Conservation (phyloP, 2,888 invertebrate species). For the Achlya flavicornis region DNA sequence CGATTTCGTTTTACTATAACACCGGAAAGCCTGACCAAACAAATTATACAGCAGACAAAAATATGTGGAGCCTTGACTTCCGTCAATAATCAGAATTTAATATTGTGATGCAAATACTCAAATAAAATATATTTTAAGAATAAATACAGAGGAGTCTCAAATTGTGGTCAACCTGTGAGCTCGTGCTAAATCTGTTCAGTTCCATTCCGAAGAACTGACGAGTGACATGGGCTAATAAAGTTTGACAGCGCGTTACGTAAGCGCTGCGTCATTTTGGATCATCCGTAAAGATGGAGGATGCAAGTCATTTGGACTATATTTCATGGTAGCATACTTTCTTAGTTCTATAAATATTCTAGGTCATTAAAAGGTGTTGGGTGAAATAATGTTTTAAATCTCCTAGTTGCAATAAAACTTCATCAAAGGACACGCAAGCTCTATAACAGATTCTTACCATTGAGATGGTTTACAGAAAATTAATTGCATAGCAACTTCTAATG, state of each 20-base stretch:
- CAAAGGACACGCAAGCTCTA: too few species aligned
- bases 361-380: too few species aligned
- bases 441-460: too few species aligned
- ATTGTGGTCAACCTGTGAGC: not conserved
- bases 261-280: not conserved
- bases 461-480: not conserved
- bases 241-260: slow-evolving; percentile 6
- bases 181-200: not conserved
- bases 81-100: not conserved
- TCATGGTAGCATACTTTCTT: not conserved
- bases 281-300: not conserved
- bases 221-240: slow-evolving; percentile 6
- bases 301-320: not conserved
- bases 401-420: too few species aligned
- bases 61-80: not conserved
- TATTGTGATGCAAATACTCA: not conserved
- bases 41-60: not conserved
- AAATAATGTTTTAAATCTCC: too few species aligned
- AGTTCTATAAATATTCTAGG: too few species aligned
- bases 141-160: not conserved
- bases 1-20: too few species aligned
- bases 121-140: not conserved
- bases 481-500: not conserved
- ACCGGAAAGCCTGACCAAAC: not conserved
- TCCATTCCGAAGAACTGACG: slow-evolving; percentile 1